Percentiles rank a stretch among this genome's conserved stretches.
Evolutionary conservation across 2,797 vertebrate genomes (phyloP).

Genomic region (Tadarida brasiliensis): DNA sequence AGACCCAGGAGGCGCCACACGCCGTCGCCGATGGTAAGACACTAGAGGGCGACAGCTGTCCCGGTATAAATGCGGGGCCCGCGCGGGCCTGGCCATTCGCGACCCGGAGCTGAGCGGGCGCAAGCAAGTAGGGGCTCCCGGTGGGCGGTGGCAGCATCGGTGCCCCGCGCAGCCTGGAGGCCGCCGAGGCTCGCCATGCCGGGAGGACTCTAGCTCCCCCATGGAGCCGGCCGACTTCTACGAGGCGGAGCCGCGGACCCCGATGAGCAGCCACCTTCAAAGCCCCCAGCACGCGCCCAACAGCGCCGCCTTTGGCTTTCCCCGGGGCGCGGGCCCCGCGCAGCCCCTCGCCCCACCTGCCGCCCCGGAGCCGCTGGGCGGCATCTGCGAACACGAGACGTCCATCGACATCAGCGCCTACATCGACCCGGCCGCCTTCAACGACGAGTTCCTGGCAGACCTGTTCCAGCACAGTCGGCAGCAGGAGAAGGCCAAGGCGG

Average conservation of each 20-base stretch:
- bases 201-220: constrained; percentile 93
- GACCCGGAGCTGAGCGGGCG: constrained; percentile 75
- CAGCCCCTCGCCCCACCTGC: constrained; percentile 89
- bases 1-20: constrained; percentile 72
- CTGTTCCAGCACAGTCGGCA: constrained; percentile 96
- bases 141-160: constrained; percentile 59
- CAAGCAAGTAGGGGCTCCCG: not conserved
- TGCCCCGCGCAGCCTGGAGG: constrained; percentile 91
- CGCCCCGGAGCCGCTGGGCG: constrained; percentile 90
- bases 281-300: constrained; percentile 85
- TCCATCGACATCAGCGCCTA: constrained; percentile 99
- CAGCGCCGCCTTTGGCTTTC: constrained; percentile 90
- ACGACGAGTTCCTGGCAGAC: constrained; percentile 99
- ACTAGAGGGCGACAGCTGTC: constrained; percentile 85
- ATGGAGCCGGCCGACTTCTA: constrained; percentile 99
- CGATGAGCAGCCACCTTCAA: constrained; percentile 91
- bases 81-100: constrained; percentile 79
- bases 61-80: constrained; percentile 84
- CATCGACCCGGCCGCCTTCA: constrained; percentile 97
- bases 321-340: constrained; percentile 90
- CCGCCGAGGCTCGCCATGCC: constrained; percentile 95
- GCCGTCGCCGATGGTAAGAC: constrained; percentile 66
- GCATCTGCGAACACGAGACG: constrained; percentile 98
- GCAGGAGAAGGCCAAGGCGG: constrained; percentile 90
- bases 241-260: constrained; percentile 95